These are phyloP conservation scores for Ectropis grisescens DNA, from an alignment of 1,140 invertebrate species.

Conservation along the genomic window DNA sequence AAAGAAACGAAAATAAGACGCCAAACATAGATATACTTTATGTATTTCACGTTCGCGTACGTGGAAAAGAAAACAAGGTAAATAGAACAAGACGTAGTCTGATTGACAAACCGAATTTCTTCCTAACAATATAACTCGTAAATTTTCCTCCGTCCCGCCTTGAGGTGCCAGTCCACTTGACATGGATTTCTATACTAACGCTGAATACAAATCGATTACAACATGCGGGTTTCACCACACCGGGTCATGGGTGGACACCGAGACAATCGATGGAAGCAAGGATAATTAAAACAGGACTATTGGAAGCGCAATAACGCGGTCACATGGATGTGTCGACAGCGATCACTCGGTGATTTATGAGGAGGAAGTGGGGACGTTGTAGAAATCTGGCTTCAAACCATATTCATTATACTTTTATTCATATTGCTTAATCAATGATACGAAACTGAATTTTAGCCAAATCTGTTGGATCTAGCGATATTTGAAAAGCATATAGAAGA, in stretches of 20 bases:
- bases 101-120: slow-evolving; percentile 5
- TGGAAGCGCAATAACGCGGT: slow-evolving; percentile 2
- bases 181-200: slow-evolving; percentile 61
- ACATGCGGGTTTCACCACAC: slow-evolving; percentile 65
- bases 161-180: slow-evolving; percentile 52
- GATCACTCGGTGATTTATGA: too few species aligned
- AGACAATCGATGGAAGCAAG: slow-evolving; percentile 23
- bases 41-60: too few species aligned
- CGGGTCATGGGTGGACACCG: slow-evolving; percentile 56
- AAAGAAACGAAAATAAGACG: too few species aligned
- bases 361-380: too few species aligned
- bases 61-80: too few species aligned
- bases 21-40: too few species aligned
- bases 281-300: slow-evolving; percentile 12
- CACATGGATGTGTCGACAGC: slow-evolving; percentile 12
- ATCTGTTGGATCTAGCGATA: too few species aligned
- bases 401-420: too few species aligned
- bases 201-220: slow-evolving; percentile 61
- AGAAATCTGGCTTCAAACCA: too few species aligned
- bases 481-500: too few species aligned
- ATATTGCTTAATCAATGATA: too few species aligned
- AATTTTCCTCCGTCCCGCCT: slow-evolving; percentile 54
- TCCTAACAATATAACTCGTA: slow-evolving; percentile 27
- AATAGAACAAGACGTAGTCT: not conserved
- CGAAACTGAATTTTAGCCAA: too few species aligned